Conservation (phyloP, 2,113 vertebrate genomes). For the Platysternon megacephalum region DNA sequence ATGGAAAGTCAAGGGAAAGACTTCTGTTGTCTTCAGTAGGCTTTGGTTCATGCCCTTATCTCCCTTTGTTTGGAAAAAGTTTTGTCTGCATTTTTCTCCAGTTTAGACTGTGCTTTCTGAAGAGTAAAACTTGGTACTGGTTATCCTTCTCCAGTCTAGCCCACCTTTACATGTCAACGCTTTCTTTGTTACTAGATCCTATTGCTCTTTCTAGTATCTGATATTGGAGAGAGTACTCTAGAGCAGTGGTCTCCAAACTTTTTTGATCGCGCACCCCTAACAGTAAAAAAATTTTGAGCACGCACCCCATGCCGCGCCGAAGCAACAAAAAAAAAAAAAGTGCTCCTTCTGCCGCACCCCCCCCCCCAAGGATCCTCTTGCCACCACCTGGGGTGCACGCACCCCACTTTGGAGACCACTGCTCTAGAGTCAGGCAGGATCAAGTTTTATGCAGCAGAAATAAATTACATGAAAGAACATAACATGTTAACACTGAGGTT, state of each 20-base stretch:
- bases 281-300: no score
- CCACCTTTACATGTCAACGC: neutral
- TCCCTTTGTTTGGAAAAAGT: neutral
- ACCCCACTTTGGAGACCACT: no score
- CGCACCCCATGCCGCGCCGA: no score
- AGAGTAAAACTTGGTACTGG: neutral
- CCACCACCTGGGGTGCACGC: no score
- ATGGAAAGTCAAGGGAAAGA: neutral
- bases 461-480: neutral
- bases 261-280: no score
- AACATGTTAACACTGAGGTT: neutral
- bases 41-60: neutral
- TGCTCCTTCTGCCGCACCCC: no score
- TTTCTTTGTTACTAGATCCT: neutral
- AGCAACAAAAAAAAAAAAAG: no score
- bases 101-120: neutral
- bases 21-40: neutral
- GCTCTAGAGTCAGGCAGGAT: neutral
- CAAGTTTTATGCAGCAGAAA: neutral
- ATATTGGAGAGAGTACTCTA: neutral
- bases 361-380: no score
- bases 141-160: neutral
- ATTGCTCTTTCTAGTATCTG: neutral
- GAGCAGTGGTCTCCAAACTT: no score
- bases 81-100: neutral